Evolutionary conservation across 1,140 invertebrate genomes (phyloP), one percentile per base, ranked within the genome.

Genomic region (Zophobas atratus): DNA sequence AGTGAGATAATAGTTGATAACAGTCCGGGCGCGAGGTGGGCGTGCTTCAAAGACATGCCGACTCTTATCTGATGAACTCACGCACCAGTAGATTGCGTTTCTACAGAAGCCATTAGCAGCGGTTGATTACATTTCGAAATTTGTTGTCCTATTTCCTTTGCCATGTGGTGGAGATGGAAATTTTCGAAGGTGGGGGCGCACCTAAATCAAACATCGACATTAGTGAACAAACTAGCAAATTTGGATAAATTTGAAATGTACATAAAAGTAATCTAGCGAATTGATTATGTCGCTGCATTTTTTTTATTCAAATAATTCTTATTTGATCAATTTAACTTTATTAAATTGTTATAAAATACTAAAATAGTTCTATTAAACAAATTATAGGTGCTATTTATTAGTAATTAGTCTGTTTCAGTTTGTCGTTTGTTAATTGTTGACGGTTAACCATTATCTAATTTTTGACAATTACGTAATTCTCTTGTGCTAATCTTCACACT

Each of bases 21-120:
- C 34, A 35, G 36, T 6, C 8, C 6, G 70, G 70, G 70, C 56
- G 70, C 71, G 49, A 63, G 51, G 71, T 76, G 56, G 76, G 76
- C 76, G 76, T 77, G 48, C 70, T 67, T 63, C 76, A 77, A 77
- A 77, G 76, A 63, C 48, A 60, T 48, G 53, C 76, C 76, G 70
- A 73, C 76, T 72, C 57, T 73, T 77, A 77, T 77, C 76, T 57
- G 76, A 77, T 77, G 41, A 74, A 63, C 76, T 76, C 76, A 77
- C 76, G 76, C 76, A 77, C 57, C 48, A 38, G 20, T 76, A 56
- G 51, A 51, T 56, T 75, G 33, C 51, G 35, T 56, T 57, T 53
- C 71, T 75, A 49, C 56, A 49, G 43, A 49, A 53, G 49, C 49
- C 74, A 60, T 63, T 76, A 63, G 60, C 35, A 35, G 35, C 34